phyloP scores from a whole-genome alignment of 2,888 invertebrate species.

The Drosophila meridiana region DNA sequence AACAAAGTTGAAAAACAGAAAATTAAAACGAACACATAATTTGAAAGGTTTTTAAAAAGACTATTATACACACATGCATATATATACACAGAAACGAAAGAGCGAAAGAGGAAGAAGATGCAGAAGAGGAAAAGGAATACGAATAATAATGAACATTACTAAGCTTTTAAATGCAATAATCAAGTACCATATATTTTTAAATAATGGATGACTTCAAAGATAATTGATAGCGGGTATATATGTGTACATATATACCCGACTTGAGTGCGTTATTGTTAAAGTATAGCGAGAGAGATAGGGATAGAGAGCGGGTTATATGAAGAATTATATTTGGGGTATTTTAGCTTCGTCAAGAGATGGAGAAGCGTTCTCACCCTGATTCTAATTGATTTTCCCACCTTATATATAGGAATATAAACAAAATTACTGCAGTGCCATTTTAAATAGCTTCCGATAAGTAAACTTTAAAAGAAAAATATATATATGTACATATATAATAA shows the following conservation, averaged over 20 bases:
- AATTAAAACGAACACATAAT: conserved; percentile 57
- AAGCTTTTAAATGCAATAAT: conserved; percentile 80
- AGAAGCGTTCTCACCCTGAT: conserved; percentile 55
- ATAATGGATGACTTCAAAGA: conserved; percentile 38
- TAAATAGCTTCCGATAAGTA: conserved; percentile 83
- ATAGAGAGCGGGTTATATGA: conserved; percentile 22
- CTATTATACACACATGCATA: conserved; percentile 64
- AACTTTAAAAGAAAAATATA: conserved; percentile 27
- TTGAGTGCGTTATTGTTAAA: conserved; percentile 52
- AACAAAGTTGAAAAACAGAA: conserved; percentile 41
- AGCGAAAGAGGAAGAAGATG: neutral
- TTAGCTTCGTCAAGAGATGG: conserved; percentile 34
- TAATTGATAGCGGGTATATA: conserved; percentile 19
- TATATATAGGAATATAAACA: conserved; percentile 80
- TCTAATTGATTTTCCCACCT: conserved; percentile 84
- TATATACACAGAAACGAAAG: conserved; percentile 40
- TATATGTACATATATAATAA: conserved; percentile 20
- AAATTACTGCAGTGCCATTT: conserved; percentile 84
- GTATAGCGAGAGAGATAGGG: conserved; percentile 26
- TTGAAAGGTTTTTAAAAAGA: conserved; percentile 79
- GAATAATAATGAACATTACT: conserved; percentile 62
- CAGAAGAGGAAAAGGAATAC: conserved; percentile 1
- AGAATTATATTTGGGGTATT: conserved; percentile 42
- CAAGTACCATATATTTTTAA: conserved; percentile 69
- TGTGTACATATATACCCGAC: conserved; percentile 13